Evolutionary conservation across 2,113 vertebrate genomes (phyloP).

Genomic region (Microcebus jonahi): DNA sequence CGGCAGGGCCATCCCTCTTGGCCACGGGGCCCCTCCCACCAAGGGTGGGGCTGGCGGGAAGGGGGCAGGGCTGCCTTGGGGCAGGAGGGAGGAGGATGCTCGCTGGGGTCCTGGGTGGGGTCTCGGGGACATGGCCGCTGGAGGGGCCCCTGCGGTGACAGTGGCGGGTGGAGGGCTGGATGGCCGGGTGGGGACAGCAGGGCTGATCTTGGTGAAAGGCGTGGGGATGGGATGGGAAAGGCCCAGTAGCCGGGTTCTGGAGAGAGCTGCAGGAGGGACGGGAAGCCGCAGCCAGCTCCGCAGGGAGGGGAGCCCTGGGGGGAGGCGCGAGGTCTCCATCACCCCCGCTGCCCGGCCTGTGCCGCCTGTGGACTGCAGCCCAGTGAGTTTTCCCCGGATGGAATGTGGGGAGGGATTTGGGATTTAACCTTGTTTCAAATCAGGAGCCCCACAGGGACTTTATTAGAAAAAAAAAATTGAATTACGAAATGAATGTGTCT

Average conservation of each 20-base stretch:
- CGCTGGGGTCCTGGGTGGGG: not conserved
- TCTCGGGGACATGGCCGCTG: not conserved
- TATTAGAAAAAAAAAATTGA: not conserved
- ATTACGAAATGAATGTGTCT: not conserved
- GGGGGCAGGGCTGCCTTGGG: too few relatives aligned
- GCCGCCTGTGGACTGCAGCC: not conserved
- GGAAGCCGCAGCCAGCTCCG: not conserved
- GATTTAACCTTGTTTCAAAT: not conserved
- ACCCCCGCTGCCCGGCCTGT: not conserved
- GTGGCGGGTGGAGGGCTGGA: not conserved
- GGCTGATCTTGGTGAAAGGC: not conserved
- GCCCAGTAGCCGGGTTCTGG: not conserved
- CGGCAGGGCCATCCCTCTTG: too few relatives aligned
- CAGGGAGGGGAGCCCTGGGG: not conserved
- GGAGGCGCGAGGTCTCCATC: not conserved
- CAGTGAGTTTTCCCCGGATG: rapidly evolving
- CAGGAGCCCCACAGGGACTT: not conserved
- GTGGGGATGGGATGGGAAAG: not conserved
- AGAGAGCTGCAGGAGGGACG: not conserved
- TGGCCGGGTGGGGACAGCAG: not conserved
- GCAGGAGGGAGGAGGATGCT: not conserved
- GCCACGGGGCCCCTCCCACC: not conserved
- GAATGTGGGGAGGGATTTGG: not conserved
- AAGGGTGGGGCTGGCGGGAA: not conserved
- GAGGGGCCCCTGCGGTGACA: not conserved